Base-by-base conservation (phyloP, 2,113 vertebrate species). In the Melanostigma gelatinosum region DNA sequence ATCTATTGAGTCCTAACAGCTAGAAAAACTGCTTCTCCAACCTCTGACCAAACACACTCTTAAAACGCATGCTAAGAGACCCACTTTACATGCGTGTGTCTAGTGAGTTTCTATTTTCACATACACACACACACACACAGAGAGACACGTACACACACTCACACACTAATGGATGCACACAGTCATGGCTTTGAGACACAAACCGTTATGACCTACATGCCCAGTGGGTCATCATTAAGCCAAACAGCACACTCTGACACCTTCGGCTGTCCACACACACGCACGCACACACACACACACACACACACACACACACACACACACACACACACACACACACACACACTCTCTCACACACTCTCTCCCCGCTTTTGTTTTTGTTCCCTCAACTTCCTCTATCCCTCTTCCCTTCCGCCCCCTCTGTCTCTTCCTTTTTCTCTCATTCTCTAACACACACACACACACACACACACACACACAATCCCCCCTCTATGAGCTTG, bases 1-100 rank as follows among this genome's bases (percentile, higher is more conserved):
- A 76, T 86, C 70, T 81, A 70, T 78, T 32, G 52, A 73, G 79
- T 88, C 80, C 70, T 44, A 73, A 44, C 0, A 1, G 68, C 78
- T 87, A 86, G 29, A 88, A 90, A 88, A 90, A 87, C 87, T 87
- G 90, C 87, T 91, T 89, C 91, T 91, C 82, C 90, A 91, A 93
- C 92, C 89, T 86, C 85, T 91, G 90, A 91, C 90, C 83, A 79
- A 82, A 83, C 81, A 58, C 77, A 80, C 88, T 84, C 88, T 85
- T 74, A 74, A 57, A 80, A 72, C 72, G 22, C 57, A 77, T 38
- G 70, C 57, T 69, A 34, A 81, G 70, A 87, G 87, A 80, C 72
- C 82, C 85, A 79, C 80, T 87, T 79, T 80, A 62, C 75, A 29
- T 57, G 18, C 61, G 24, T 48, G 76, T 76, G 63, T 76, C 46